Evolutionary conservation across 2,797 vertebrate genomes (phyloP).

Genomic region (Australoheros facetus): DNA sequence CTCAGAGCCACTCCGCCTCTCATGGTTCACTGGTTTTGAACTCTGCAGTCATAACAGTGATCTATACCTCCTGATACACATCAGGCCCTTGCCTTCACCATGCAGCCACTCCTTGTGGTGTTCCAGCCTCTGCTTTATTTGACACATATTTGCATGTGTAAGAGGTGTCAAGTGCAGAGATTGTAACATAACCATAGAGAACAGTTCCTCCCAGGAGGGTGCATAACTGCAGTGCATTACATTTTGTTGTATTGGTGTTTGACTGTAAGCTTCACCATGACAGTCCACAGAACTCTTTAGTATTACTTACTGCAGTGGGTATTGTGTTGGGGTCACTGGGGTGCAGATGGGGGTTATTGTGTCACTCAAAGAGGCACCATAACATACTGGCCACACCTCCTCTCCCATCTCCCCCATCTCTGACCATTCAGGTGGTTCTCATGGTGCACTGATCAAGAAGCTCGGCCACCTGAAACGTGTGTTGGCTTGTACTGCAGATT

Average conservation of each 20-base stretch:
- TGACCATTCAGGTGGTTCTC: constrained; percentile 71
- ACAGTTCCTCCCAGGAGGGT: not conserved
- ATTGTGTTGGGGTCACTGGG: constrained; percentile 19
- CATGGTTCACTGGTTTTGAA: constrained; percentile 63
- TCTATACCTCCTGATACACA: constrained; percentile 58
- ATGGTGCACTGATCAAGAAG: constrained; percentile 73
- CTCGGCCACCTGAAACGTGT: constrained; percentile 77
- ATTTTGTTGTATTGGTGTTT: not conserved
- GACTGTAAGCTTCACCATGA: constrained; percentile 4
- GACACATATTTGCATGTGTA: constrained; percentile 23
- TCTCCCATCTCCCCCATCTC: constrained; percentile 6
- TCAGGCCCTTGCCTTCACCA: constrained; percentile 16
- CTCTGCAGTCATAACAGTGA: constrained; percentile 61
- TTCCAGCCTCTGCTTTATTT: constrained; percentile 31
- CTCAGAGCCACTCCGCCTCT: constrained; percentile 39
- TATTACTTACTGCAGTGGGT: not conserved
- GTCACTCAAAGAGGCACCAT: constrained; percentile 56
- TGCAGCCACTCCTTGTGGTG: constrained; percentile 11
- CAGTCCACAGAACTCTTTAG: not conserved
- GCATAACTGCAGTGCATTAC: constrained; percentile 5
- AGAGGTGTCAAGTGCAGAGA: constrained; percentile 13
- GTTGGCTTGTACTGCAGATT: constrained; percentile 74
- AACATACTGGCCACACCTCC: constrained; percentile 27
- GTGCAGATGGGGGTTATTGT: constrained; percentile 45
- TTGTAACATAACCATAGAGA: constrained; percentile 15